phyloP scores from a whole-genome alignment of 2,113 vertebrate genomes.

The Cnemophilus loriae region DNA sequence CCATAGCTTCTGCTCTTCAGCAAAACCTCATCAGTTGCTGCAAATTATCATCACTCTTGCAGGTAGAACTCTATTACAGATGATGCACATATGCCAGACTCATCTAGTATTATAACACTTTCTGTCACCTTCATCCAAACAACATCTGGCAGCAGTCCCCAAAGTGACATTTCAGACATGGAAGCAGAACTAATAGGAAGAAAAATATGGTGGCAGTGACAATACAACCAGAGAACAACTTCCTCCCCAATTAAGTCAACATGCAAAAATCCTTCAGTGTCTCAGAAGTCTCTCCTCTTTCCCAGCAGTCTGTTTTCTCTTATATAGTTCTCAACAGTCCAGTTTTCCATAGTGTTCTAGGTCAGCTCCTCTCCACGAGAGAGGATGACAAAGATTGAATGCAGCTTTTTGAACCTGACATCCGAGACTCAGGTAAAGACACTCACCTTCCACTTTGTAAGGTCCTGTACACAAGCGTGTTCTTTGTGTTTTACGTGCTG shows the following conservation, averaged over 20 bases:
- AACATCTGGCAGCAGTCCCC: slow-evolving; percentile 57
- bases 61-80: slow-evolving; percentile 54
- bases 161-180: slow-evolving; percentile 31
- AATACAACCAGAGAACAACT: not conserved
- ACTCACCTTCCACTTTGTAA: not conserved
- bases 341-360: not conserved
- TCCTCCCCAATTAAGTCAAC: not conserved
- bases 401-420: not conserved
- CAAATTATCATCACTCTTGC: slow-evolving; percentile 35
- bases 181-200: slow-evolving; percentile 43
- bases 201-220: not conserved
- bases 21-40: slow-evolving; percentile 27
- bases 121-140: slow-evolving; percentile 56
- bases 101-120: slow-evolving; percentile 44
- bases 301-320: not conserved
- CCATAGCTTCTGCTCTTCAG: not conserved
- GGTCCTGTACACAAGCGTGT: not conserved
- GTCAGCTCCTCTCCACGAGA: not conserved
- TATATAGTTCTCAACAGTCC: not conserved
- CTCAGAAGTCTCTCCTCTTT: not conserved
- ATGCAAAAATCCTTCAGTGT: not conserved
- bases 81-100: slow-evolving; percentile 54
- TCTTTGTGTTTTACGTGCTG: not conserved
- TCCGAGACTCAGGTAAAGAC: not conserved
- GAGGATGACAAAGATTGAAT: not conserved